A percentile compares a stretch with the other conserved stretches of the same genome.
phyloP scores from a whole-genome alignment of 2,113 vertebrate genomes.

The Anoura caudifer region DNA sequence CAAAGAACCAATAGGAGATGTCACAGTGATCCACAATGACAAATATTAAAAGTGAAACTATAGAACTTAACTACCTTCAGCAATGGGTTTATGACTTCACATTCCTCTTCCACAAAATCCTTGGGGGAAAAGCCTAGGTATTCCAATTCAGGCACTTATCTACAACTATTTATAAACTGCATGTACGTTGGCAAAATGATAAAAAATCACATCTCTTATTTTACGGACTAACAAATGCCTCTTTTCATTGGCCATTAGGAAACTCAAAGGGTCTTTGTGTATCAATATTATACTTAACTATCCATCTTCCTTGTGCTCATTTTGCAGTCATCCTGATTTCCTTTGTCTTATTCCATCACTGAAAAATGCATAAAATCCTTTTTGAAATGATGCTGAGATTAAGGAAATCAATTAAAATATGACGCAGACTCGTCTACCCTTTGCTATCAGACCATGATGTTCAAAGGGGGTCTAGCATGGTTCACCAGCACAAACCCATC shows the following conservation, averaged over 20 bases:
- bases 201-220: neutral
- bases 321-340: slow-evolving; percentile 1
- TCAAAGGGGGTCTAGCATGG: neutral
- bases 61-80: neutral
- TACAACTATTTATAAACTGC: neutral
- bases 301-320: neutral
- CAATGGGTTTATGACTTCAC: neutral
- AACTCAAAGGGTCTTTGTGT: neutral
- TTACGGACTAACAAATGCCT: neutral
- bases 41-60: slow-evolving; percentile 11
- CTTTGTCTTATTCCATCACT: neutral
- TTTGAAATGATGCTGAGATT: neutral
- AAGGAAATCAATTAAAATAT: slow-evolving; percentile 13
- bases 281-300: neutral
- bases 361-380: neutral
- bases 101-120: neutral
- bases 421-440: neutral
- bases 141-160: neutral
- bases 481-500: neutral
- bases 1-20: neutral
- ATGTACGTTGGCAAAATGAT: neutral
- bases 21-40: neutral
- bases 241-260: neutral
- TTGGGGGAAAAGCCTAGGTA: neutral
- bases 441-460: neutral